Evolutionary conservation across 2,888 invertebrate species (phyloP).

Genomic region (Cosmorhoe ocellata): DNA sequence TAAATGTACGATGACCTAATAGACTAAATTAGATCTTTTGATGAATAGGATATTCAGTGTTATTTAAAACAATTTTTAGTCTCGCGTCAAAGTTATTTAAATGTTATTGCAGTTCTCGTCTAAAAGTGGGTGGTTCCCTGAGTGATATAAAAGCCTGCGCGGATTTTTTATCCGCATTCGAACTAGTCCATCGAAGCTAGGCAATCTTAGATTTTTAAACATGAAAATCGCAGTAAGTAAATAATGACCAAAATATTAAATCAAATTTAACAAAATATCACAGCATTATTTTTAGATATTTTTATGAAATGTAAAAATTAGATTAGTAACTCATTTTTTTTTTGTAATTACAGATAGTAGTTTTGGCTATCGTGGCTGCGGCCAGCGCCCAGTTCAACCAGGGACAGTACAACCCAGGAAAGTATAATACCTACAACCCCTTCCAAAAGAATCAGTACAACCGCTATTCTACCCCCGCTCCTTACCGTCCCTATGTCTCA

Average conservation of each 20-base stretch:
- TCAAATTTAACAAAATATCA: slow-evolving; percentile 14
- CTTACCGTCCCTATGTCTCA: slow-evolving; percentile 26
- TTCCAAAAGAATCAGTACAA: slow-evolving; percentile 21
- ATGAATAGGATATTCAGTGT: slow-evolving; percentile 42
- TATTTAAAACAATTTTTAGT: slow-evolving; percentile 52
- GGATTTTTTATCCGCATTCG: slow-evolving; percentile 70
- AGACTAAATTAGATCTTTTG: slow-evolving; percentile 31
- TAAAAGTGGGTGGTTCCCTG: slow-evolving; percentile 69
- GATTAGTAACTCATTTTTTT: background rate
- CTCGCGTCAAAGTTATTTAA: slow-evolving; percentile 64
- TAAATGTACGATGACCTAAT: slow-evolving; percentile 34
- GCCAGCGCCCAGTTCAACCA: slow-evolving; percentile 47
- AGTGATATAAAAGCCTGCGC: slow-evolving; percentile 71
- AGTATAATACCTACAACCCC: slow-evolving; percentile 19
- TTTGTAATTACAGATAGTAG: slow-evolving; percentile 44
- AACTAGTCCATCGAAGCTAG: slow-evolving; percentile 73
- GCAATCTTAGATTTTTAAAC: slow-evolving; percentile 46
- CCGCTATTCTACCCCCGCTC: slow-evolving; percentile 20
- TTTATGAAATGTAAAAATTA: too few relatives aligned
- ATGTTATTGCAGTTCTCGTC: slow-evolving; percentile 67
- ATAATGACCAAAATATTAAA: slow-evolving; percentile 15
- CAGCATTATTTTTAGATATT: too few relatives aligned
- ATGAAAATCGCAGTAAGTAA: slow-evolving; percentile 71
- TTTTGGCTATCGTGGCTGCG: slow-evolving; percentile 54
- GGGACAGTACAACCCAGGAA: slow-evolving; percentile 15